These are phyloP conservation scores for Drosophila trapezifrons DNA, from an alignment of 1,140 invertebrate genomes.

Conservation along the genomic window DNA sequence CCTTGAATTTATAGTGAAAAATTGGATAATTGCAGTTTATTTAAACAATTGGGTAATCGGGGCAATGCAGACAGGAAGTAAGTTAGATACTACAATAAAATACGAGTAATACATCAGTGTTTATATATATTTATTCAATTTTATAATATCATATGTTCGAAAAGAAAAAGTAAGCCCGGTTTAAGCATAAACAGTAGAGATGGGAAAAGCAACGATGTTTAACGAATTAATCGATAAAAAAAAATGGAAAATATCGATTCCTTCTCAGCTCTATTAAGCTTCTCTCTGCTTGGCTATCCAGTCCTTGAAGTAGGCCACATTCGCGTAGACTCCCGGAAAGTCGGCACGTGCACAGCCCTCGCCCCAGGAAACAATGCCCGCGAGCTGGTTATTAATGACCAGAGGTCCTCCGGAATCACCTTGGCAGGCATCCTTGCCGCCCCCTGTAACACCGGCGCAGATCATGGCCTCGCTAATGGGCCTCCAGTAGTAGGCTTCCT, in stretches of 20 bases:
- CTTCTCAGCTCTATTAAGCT: background rate
- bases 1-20: background rate
- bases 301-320: conserved; percentile 85
- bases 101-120: background rate
- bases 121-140: conserved; percentile 12
- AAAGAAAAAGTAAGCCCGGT: background rate
- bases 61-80: background rate
- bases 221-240: too few relatives aligned
- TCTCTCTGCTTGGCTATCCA: conserved; percentile 77
- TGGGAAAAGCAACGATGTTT: too few relatives aligned
- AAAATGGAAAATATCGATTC: too few relatives aligned
- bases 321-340: conserved; percentile 88
- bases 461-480: conserved; percentile 87
- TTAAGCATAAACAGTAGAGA: background rate
- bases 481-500: conserved; percentile 66
- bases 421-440: conserved; percentile 86
- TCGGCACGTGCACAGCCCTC: conserved; percentile 87
- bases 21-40: conserved; percentile 10
- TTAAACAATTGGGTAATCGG: background rate
- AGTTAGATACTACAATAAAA: background rate
- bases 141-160: background rate
- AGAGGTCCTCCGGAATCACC: conserved; percentile 84
- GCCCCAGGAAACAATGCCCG: conserved; percentile 89
- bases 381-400: conserved; percentile 76
- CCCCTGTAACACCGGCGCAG: conserved; percentile 86